Evolutionary conservation across 92 coral and sea anemone genomes (phyloP), one percentile per base, ranked within the genome.

Genomic region (Umimayanthus kanabou): DNA sequence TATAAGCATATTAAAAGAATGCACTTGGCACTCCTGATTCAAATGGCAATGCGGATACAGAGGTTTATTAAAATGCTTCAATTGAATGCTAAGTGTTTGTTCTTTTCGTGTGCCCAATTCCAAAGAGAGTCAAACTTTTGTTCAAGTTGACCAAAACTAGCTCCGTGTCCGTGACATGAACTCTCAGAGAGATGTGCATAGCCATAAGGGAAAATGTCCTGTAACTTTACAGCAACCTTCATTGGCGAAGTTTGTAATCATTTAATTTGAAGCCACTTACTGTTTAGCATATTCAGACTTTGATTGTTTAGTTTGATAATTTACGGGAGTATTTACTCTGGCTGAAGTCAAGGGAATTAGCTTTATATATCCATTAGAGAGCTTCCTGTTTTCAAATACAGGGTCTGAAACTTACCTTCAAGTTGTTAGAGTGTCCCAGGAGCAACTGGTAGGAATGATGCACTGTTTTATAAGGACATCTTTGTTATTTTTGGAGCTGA

Each of bases 261-360:
- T 57, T 53, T 80, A 18, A 61, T 79, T 26, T 14, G 29, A 40
- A 80, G 23, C 28, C 72, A 37, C 37, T 33, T 9, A 9, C 9
- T 80, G 5, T 55, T 80, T 57, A 58, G 43, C 26, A 58, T 58
- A 78, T 78, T 78, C 33, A 26, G 7, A 45, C 40, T 79, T 14
- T 79, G 82, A 79, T 79, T 79, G 70, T 79, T 61, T 61, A 16
- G 33, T 18, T 5, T 79, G 16, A 79, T 28, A 79, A 23, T 80
- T 18, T 58, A 43, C 22, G 57, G 85, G 45, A 33, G 61, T 49
- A 53, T 79, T 79, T 9, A 61, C 29, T 4, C 29, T 80, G 70
- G 11, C 39, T 57, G 2, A 58, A 49, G 25, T 58, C 61, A 40
- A 6, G 71, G 33, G 67, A 50, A 57, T 75, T 39, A 74, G 45